Evolutionary conservation across 1,140 invertebrate genomes (phyloP).

Genomic region (Globodera rostochiensis): DNA sequence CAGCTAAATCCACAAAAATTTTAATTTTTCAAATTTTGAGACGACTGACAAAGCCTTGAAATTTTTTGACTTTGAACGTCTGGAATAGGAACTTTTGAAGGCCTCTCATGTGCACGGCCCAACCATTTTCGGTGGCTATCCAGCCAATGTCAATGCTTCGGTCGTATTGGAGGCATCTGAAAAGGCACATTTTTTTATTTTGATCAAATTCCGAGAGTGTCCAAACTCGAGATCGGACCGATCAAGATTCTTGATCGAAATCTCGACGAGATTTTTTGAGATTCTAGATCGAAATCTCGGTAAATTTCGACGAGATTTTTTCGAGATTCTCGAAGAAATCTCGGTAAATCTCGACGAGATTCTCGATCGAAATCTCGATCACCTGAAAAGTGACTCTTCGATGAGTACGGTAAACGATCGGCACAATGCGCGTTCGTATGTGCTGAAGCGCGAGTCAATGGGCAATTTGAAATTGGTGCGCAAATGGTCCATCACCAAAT

Average conservation of each 20-base stretch:
- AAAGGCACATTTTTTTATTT: too few species aligned
- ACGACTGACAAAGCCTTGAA: constrained; percentile 37
- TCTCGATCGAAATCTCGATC: too few species aligned
- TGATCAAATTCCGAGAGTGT: neutral
- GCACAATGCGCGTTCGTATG: constrained; percentile 77
- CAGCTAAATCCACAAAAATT: constrained; percentile 25
- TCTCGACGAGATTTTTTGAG: too few species aligned
- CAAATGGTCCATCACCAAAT: constrained; percentile 80
- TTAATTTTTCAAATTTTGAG: neutral
- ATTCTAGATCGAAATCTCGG: too few species aligned
- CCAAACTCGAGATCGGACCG: too few species aligned
- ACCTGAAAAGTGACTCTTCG: constrained; percentile 78
- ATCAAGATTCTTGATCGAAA: too few species aligned
- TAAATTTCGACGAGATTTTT: too few species aligned
- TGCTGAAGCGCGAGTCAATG: constrained; percentile 77
- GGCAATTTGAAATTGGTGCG: constrained; percentile 80
- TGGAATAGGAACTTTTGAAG: constrained; percentile 50
- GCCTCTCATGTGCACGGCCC: constrained; percentile 38
- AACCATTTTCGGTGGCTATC: constrained; percentile 47
- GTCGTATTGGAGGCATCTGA: constrained; percentile 42
- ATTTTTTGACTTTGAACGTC: constrained; percentile 37
- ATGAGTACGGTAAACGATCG: constrained; percentile 91
- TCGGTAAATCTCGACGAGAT: neutral
- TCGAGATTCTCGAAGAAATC: too few species aligned
- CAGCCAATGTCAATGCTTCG: constrained; percentile 37